Evolutionary conservation across 2,888 invertebrate species (phyloP).

Genomic region (Pedicia rivosa): DNA sequence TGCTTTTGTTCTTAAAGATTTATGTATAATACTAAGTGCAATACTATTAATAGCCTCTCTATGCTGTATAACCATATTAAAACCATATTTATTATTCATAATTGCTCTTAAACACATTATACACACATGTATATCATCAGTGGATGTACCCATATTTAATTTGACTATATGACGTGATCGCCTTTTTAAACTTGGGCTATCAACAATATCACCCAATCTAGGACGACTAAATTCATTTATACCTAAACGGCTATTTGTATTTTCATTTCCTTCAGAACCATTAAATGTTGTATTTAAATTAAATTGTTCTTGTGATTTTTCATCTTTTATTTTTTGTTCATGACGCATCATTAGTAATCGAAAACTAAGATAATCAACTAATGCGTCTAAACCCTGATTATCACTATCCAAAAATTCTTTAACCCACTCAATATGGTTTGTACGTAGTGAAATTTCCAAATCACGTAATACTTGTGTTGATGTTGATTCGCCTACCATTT

Average conservation of each 20-base stretch:
- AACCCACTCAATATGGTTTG: slow-evolving; percentile 99
- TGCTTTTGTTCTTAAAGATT: slow-evolving; percentile 92
- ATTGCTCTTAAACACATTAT: slow-evolving; percentile 98
- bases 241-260: slow-evolving; percentile 11
- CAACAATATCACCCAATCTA: slow-evolving; percentile 41
- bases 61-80: slow-evolving; percentile 97
- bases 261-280: slow-evolving; percentile 14
- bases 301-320: slow-evolving; percentile 61
- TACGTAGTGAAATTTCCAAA: slow-evolving; percentile 94
- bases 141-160: slow-evolving; percentile 87
- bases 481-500: slow-evolving; percentile 92
- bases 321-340: slow-evolving; percentile 66
- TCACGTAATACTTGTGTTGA: slow-evolving; percentile 97
- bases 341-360: slow-evolving; percentile 87
- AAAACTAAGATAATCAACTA: slow-evolving; percentile 95
- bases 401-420: slow-evolving; percentile 93
- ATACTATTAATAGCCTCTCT: slow-evolving; percentile 97
- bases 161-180: slow-evolving; percentile 73
- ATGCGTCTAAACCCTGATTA: slow-evolving; percentile 89
- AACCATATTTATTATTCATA: slow-evolving; percentile 99
- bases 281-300: slow-evolving; percentile 20
- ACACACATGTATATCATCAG: slow-evolving; percentile 98
- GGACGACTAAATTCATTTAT: slow-evolving; percentile 27
- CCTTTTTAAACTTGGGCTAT: slow-evolving; percentile 53
- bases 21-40: slow-evolving; percentile 90